Base-by-base conservation (phyloP, 2,797 vertebrate species). In the Mastacembelus armatus region DNA sequence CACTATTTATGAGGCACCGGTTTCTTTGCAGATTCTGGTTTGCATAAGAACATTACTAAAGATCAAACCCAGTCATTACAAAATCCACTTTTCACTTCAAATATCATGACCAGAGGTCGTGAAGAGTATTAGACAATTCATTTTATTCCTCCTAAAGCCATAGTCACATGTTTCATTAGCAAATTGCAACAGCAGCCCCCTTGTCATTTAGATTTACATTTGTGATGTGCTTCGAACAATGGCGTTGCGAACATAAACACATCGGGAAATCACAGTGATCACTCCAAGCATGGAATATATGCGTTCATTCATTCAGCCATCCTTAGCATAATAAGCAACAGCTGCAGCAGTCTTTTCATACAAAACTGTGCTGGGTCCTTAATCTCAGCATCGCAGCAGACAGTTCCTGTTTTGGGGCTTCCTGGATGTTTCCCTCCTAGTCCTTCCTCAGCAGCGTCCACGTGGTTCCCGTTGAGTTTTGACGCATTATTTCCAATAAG, bases 121-220 rank as follows among this genome's bases (percentile, higher is more conserved):
- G 22, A 39, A 26, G 18, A 40, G 32, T 54, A 57, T 30, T 36
- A 48, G 22, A 32, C 10, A 3, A 59, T 49, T 27, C 26, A 1
- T 3, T 84, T 87, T 83, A 83, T 78, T 85, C 38, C 47, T 59
- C 10, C 42, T 36, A 66, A 48, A 71, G 62, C 51, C 9, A 22
- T 5, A 15, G 29, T 32, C 11, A 49, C 32, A 35, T 10, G 22
- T 50, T 26, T 33, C 18, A 62, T 42, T 0, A 26, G 45, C 45
- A 29, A 21, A 62, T 2, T 15, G 48, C 27, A 55, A 45, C 66
- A 47, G 3, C 45, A 67, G 22, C 29, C 11, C 29, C 62, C 14
- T 5, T 27, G 38, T 10, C 18, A 18, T 40, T 12, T 10, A n/a
- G 47, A n/a, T n/a, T 14, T 39, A 29, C 57, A 33, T 11, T 2